phyloP scores from a whole-genome alignment of 2,888 invertebrate genomes.

The Melinaea marsaeus region DNA sequence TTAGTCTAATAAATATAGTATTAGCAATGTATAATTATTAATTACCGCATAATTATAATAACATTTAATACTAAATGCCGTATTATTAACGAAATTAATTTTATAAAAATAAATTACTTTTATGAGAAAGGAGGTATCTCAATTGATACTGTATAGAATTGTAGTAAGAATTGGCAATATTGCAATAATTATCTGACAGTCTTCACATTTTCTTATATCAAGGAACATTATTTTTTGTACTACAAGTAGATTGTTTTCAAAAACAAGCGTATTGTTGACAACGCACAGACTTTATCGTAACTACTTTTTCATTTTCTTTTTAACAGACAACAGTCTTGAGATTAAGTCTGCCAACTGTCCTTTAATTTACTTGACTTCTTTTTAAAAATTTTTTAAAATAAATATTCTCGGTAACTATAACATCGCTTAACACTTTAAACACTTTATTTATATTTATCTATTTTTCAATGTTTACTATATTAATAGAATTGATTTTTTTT shows the following conservation, averaged over 20 bases:
- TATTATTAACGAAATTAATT: background rate
- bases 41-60: conserved; percentile 5
- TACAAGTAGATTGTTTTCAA: background rate
- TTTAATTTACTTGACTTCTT: conserved; percentile 6
- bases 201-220: background rate
- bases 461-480: background rate
- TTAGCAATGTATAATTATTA: conserved; percentile 10
- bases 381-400: conserved; percentile 2
- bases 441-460: too few species aligned
- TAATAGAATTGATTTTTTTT: conserved; percentile 5
- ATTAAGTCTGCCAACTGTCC: conserved; percentile 8
- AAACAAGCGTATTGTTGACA: background rate
- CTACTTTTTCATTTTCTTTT: conserved; percentile 4
- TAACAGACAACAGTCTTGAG: conserved; percentile 4
- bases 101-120: too few species aligned
- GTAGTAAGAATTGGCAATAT: too few species aligned
- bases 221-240: background rate
- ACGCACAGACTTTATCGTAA: conserved; percentile 5
- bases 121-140: too few species aligned
- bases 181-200: too few species aligned
- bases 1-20: conserved; percentile 11
- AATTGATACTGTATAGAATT: too few species aligned
- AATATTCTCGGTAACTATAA: background rate
- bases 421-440: background rate
- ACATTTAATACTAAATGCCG: background rate